Base-by-base conservation (phyloP, 37 sponge, comb jelly and placozoan genomes). In the Axinella damicornis region DNA sequence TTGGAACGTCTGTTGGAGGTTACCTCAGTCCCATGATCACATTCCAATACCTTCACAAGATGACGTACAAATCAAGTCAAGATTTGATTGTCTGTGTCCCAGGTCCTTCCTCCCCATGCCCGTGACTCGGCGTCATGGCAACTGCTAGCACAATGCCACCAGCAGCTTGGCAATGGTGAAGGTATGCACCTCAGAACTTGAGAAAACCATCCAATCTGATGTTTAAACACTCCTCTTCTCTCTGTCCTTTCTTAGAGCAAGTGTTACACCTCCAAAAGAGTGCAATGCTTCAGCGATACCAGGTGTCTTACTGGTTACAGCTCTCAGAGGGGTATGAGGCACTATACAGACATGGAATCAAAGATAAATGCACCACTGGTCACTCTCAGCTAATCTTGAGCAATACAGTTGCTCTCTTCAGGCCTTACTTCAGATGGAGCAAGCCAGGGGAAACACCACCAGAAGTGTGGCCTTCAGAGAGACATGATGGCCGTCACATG, bases 41-140 rank as follows among this genome's bases (percentile, higher is more conserved):
- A n/a, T n/a, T n/a, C n/a, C n/a, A n/a, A n/a, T n/a, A n/a, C n/a
- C n/a, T n/a, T n/a, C n/a, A n/a, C n/a, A n/a, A n/a, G n/a, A n/a
- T n/a, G n/a, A n/a, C n/a, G n/a, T n/a, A n/a, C n/a, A n/a, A n/a
- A 9, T 46, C 46, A 46, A 12, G 46, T 46, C 4, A 12, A 46
- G 6, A 46, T 46, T 4, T 46, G 9, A 9, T 46, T 46, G 46
- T 46, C 46, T 74, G 31, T 53, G 11, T 54, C 53, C 0, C 30
- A 80, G 81, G 69, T 80, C 57, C 81, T 69, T 22, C 73, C 82
- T 4, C 81, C 88, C 22, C 76, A 80, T 36, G 76, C 57, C 5
- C 65, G 53, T 0, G 81, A 87, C 41, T 31, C 70, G 5, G 67
- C 76, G 21, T 73, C 88, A 38, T 87, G 88, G 88, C 65, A 80